Base-by-base conservation (phyloP, 2,888 invertebrate genomes). In the Ommatoiulus sabulosus region DNA sequence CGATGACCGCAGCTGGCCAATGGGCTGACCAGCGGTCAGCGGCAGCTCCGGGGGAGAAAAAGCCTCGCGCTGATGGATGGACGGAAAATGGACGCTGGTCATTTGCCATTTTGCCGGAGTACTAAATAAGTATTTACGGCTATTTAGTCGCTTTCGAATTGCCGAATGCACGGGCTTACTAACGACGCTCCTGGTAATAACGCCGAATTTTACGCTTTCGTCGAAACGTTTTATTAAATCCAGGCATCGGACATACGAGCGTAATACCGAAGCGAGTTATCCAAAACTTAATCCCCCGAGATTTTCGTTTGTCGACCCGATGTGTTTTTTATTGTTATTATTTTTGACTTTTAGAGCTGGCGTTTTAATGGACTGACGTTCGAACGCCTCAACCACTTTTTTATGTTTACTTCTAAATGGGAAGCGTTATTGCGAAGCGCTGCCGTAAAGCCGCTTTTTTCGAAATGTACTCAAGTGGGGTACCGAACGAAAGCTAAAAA, bases 1-100 rank as follows among this genome's bases (percentile, higher is more conserved):
- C 72, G 20, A 20, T 72, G 72, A 72, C 72, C 72, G 72, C 72
- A 72, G 72, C 72, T 72, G 52, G 72, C n/a, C 72, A 52, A 52
- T 52, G 52, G 52, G 52, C 52, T 52, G 52, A 52, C 52, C 52
- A 24, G 72, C 10, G 72, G 72, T 72, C 72, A 72, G 63, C 63
- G 63, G 15, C n/a, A 3, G 63, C 63, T 63, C 63, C 63, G 7
- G n/a, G 24, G 24, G 7, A 20, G 24, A 72, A 72, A 72, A 72
- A 72, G 24, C 72, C 72, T 63, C 10, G 4, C 15, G 63, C 17
- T 20, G 6, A 15, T 10, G 52, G 15, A 15, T 52, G 15, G 15
- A 12, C 15, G 72, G 72, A 72, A 72, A 63, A 4, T 20, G 10
- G 72, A 20, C 72, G 72, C 7, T 72, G 72, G 72, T 24, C 72